Evolutionary conservation across 2,113 vertebrate genomes (phyloP).

Genomic region (Rhinichthys klamathensis): DNA sequence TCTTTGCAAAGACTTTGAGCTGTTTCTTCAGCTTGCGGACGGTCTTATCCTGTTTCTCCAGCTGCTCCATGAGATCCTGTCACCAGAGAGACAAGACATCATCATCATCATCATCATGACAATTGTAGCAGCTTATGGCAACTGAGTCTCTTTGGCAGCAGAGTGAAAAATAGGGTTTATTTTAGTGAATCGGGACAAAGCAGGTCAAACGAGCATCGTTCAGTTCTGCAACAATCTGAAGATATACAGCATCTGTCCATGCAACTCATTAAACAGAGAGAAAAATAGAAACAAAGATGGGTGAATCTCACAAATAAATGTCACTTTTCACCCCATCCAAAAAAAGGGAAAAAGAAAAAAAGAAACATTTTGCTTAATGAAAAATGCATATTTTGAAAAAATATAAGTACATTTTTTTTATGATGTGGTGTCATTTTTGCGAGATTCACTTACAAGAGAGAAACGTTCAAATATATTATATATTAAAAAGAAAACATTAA

Average conservation of each 20-base stretch:
- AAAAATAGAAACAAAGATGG: slow-evolving; percentile 13
- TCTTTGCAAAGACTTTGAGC: slow-evolving; percentile 97
- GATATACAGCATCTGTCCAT: slow-evolving; percentile 21
- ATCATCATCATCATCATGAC: background rate
- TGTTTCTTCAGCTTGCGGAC: slow-evolving; percentile 98
- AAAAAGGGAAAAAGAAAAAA: background rate
- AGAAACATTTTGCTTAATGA: too few species aligned
- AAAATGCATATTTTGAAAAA: background rate
- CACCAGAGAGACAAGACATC: slow-evolving; percentile 35
- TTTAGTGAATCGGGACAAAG: slow-evolving; percentile 41
- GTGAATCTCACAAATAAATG: background rate
- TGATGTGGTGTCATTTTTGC: background rate
- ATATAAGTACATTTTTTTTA: background rate
- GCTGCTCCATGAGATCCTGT: slow-evolving; percentile 97
- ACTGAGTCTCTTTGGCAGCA: background rate
- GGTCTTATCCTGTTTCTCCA: slow-evolving; percentile 99
- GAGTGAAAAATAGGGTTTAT: slow-evolving; percentile 14
- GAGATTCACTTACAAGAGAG: slow-evolving; percentile 13
- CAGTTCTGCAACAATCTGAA: slow-evolving; percentile 14
- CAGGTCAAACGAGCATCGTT: slow-evolving; percentile 28
- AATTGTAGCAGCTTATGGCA: background rate
- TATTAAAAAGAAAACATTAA: too few species aligned
- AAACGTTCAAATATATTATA: background rate
- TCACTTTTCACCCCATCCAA: background rate
- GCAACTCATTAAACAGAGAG: slow-evolving; percentile 6